These are phyloP conservation scores for Plagiodera versicolora DNA, from an alignment of 2,888 invertebrate genomes.

Conservation along the genomic window DNA sequence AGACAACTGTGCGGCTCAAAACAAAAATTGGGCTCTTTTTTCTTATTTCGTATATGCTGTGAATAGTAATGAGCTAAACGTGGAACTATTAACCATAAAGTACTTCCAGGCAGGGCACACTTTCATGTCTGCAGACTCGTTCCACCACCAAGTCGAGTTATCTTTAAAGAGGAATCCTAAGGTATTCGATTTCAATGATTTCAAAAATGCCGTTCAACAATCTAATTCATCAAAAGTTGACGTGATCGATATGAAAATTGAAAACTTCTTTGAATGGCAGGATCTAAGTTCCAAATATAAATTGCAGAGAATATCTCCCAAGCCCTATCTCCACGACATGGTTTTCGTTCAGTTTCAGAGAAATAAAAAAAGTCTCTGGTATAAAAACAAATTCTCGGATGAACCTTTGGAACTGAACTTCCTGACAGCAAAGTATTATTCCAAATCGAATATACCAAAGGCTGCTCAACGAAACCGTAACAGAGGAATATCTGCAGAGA, in stretches of 20 bases:
- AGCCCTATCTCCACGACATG: slow-evolving; percentile 11
- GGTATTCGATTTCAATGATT: slow-evolving; percentile 23
- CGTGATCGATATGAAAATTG: slow-evolving; percentile 2
- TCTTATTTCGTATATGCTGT: background rate
- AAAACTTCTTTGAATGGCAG: slow-evolving; percentile 6
- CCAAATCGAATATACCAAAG: no score
- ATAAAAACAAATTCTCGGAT: no score
- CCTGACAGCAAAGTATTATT: no score
- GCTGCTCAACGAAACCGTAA: no score
- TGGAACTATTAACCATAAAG: background rate
- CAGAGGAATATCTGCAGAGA: no score
- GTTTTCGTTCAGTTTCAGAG: background rate
- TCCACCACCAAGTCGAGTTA: slow-evolving; percentile 11
- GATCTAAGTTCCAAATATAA: slow-evolving; percentile 12
- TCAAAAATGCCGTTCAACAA: slow-evolving; percentile 16
- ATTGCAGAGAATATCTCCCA: slow-evolving; percentile 5
- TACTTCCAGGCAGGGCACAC: slow-evolving; percentile 10
- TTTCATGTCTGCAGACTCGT: slow-evolving; percentile 2
- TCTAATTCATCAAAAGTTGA: slow-evolving; percentile 9
- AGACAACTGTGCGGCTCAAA: no score
- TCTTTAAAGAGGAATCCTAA: slow-evolving; percentile 18
- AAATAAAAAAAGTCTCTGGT: background rate
- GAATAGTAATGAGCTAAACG: background rate
- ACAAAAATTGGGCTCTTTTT: background rate
- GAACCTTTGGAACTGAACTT: no score